Base-by-base conservation (phyloP, 2,797 vertebrate genomes). In the Arctocebus calabarensis region DNA sequence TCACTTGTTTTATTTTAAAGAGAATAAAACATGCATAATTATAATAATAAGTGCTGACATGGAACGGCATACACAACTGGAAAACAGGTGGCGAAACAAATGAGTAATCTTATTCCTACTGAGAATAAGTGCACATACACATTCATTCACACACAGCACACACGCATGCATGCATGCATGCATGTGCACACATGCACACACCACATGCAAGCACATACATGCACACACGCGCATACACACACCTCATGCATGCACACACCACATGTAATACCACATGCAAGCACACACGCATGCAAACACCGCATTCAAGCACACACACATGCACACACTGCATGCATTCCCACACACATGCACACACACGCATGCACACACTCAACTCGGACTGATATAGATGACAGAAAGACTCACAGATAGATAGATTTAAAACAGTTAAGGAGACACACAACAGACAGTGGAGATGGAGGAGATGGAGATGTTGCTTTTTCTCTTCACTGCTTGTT, bases 61-160 rank as follows among this genome's bases (percentile, higher is more conserved):
- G 22, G 29, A 40, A 13, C 27, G 57, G 4, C 4, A 19, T 3
- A 3, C n/a, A 3, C 34, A 12, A 6, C 0, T 45, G 27, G 64
- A 81, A 84, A 59, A 55, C 22, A 43, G 29, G 52, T 5, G 22
- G 7, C 75, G 14, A 43, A 79, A 45, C 12, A n/a, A 59, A n/a
- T 4, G 40, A 4, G 32, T 16, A 8, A 45, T 12, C 19, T 71
- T 5, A 32, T 20, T 20, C n/a, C 48, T 32, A 22, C 2, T 1
- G 40, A 82, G 34, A 34, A 40, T 34, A 73, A 83, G n/a, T 32
- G 14, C 10, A 22, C 10, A 29, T 20, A n/a, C 0, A 55, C 66
- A 64, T 43, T 43, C 43, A 45, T 45, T 7, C 43, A 45, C 43
- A 45, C 43, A 45, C 43, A 45, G 8, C 43, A 14, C 48, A 48